Evolutionary conservation across 2,888 invertebrate species (phyloP).

Genomic region (Uloborus plumipes): DNA sequence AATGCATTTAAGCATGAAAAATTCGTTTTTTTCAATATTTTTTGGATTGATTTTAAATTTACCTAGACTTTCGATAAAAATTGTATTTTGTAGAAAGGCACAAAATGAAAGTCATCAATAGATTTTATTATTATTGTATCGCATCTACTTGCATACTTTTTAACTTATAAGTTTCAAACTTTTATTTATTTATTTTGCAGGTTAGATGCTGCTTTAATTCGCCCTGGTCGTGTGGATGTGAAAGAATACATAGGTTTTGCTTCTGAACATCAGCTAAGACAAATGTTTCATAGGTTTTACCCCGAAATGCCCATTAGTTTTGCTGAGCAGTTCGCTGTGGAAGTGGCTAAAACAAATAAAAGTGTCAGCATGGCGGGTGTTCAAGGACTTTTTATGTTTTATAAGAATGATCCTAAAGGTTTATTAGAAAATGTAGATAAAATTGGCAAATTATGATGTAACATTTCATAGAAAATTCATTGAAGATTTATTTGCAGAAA

Average conservation of each 20-base stretch:
- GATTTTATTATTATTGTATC: neutral
- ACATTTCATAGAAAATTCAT: neutral
- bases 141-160: neutral
- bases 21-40: no score
- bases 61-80: no score
- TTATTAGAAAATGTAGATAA: conserved; percentile 77
- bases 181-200: conserved; percentile 74
- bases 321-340: conserved; percentile 79
- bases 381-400: conserved; percentile 95
- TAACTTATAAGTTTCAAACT: neutral
- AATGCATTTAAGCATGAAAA: no score
- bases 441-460: conserved; percentile 53
- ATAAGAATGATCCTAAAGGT: conserved; percentile 80
- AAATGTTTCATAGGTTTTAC: conserved; percentile 93
- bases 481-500: neutral
- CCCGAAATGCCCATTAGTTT: conserved; percentile 72
- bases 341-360: conserved; percentile 72
- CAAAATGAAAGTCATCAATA: neutral
- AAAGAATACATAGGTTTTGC: conserved; percentile 89
- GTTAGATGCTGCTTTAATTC: conserved; percentile 93
- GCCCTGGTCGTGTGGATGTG: conserved; percentile 94
- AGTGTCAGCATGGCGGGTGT: conserved; percentile 92
- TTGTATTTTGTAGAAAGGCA: no score
- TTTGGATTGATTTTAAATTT: no score
- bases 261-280: conserved; percentile 79